phyloP scores from a whole-genome alignment of 2,888 invertebrate species.

The Physocephala rufipes region DNA sequence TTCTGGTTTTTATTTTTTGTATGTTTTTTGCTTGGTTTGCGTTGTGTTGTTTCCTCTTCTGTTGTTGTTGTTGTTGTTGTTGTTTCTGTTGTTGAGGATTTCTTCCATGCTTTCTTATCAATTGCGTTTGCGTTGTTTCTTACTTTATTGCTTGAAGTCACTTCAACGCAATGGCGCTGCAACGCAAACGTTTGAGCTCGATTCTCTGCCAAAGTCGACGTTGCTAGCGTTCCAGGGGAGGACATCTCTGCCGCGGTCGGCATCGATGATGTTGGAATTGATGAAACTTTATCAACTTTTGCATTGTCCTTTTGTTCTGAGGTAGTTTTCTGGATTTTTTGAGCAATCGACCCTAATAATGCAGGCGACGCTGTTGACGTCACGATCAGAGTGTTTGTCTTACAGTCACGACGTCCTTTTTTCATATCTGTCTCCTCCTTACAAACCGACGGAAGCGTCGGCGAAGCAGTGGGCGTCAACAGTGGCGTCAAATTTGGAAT shows the following conservation, averaged over 20 bases:
- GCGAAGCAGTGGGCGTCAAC: neutral
- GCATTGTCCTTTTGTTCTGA: conserved; percentile 36
- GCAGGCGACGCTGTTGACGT: conserved; percentile 23
- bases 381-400: neutral
- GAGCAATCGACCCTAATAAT: too few species aligned
- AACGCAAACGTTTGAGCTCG: too few species aligned
- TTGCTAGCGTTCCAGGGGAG: too few species aligned
- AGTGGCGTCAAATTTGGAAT: neutral
- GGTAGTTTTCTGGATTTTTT: conserved; percentile 41
- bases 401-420: neutral
- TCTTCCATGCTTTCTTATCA: conserved; percentile 9
- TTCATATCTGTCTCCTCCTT: neutral
- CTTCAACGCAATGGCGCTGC: neutral
- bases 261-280: too few species aligned
- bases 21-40: neutral
- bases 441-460: neutral
- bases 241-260: too few species aligned
- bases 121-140: conserved; percentile 12
- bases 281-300: too few species aligned
- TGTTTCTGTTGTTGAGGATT: conserved; percentile 1
- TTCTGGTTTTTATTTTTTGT: neutral
- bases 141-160: conserved; percentile 3
- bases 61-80: conserved; percentile 16
- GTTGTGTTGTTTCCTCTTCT: conserved; percentile 4
- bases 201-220: conserved; percentile 28